A percentile compares a stretch with the other conserved stretches of the same genome.
phyloP scores from a whole-genome alignment of 2,888 invertebrate species.

The Diadromus collaris region DNA sequence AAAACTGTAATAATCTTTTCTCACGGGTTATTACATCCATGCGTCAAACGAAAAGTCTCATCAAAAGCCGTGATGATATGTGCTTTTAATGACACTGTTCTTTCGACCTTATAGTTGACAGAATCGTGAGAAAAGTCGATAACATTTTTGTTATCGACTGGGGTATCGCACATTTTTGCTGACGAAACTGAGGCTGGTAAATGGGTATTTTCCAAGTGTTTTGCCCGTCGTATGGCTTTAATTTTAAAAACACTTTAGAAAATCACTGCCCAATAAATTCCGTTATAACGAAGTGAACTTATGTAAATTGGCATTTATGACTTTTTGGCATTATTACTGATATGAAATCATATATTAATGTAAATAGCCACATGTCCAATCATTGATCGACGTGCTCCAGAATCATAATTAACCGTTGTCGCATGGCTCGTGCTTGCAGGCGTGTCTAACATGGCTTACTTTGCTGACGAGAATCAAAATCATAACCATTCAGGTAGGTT shows the following conservation, averaged over 20 bases:
- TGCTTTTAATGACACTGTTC: too few species aligned
- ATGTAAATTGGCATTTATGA: background rate
- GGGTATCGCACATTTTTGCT: too few species aligned
- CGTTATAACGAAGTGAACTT: background rate
- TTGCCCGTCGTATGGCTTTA: background rate
- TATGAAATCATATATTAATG: background rate
- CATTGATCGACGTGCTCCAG: background rate
- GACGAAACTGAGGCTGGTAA: too few species aligned
- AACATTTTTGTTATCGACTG: too few species aligned
- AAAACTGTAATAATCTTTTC: too few species aligned
- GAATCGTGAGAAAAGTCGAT: too few species aligned
- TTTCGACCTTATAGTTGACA: too few species aligned
- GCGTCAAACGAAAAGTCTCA: too few species aligned
- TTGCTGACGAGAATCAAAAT: slow-evolving; percentile 88
- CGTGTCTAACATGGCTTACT: slow-evolving; percentile 90
- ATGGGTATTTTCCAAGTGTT: background rate
- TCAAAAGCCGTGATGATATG: too few species aligned
- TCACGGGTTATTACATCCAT: too few species aligned
- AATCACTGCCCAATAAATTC: background rate
- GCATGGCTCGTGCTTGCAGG: slow-evolving; percentile 83
- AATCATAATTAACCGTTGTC: slow-evolving; percentile 71
- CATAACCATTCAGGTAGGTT: slow-evolving; percentile 82
- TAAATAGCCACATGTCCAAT: background rate
- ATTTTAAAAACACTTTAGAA: background rate
- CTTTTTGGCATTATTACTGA: background rate